Percentiles rank a stretch among this genome's conserved stretches.
phyloP scores from a whole-genome alignment of 1,140 invertebrate species.

The Pseudachorutes palmiensis region DNA sequence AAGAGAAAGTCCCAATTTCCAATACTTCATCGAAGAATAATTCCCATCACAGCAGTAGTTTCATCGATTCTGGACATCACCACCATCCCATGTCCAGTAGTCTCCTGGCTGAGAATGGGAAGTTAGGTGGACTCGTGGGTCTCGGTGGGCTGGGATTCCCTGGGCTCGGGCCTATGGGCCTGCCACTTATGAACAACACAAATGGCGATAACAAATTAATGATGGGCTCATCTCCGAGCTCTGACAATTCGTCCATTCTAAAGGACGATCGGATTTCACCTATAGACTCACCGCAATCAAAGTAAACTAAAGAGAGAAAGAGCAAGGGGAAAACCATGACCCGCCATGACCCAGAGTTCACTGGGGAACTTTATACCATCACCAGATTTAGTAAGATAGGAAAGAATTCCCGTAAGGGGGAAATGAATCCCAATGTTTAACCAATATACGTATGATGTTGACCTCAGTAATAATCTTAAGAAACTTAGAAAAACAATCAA shows the following conservation, averaged over 20 bases:
- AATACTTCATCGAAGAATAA: not conserved
- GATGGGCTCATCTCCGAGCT: constrained; percentile 26
- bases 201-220: constrained; percentile 19
- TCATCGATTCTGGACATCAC: not conserved
- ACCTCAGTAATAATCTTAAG: constrained; percentile 27
- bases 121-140: constrained; percentile 3
- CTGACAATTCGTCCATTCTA: constrained; percentile 31
- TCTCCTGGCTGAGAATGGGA: not conserved
- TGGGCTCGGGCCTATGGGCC: constrained; percentile 20
- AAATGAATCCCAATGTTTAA: constrained; percentile 14
- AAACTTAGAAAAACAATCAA: not conserved
- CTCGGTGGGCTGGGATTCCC: constrained; percentile 13
- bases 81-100: not conserved
- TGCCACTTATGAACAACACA: constrained; percentile 14
- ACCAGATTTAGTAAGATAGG: not conserved
- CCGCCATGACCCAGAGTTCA: not conserved
- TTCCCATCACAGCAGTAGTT: not conserved
- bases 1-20: not conserved
- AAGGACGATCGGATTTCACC: constrained; percentile 37
- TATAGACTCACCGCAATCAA: constrained; percentile 37
- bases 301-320: constrained; percentile 24
- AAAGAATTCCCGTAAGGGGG: not conserved
- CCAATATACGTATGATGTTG: constrained; percentile 36
- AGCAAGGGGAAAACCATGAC: not conserved
- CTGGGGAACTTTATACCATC: not conserved